phyloP scores from a whole-genome alignment of 1,140 invertebrate genomes.

The Lasioglossum albipes region DNA sequence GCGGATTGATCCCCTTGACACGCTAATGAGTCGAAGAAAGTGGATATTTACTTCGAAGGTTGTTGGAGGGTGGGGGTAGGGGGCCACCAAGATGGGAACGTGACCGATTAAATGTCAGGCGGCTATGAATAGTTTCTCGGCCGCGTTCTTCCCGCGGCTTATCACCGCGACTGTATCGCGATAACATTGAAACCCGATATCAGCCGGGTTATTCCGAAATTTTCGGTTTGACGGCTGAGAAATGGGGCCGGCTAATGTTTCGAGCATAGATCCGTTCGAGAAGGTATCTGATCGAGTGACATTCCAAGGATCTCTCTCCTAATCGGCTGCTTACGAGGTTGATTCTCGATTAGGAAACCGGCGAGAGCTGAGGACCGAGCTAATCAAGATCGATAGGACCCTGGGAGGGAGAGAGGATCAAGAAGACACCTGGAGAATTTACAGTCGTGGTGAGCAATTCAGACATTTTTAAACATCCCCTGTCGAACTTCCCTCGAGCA shows the following conservation, averaged over 20 bases:
- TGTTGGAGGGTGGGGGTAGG: neutral
- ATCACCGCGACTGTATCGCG: neutral
- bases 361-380: too few relatives aligned
- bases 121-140: neutral
- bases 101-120: constrained; percentile 34
- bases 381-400: too few relatives aligned
- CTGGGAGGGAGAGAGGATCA: too few relatives aligned
- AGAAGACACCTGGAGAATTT: too few relatives aligned
- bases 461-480: too few relatives aligned
- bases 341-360: too few relatives aligned
- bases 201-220: neutral
- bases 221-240: neutral
- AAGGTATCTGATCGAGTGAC: too few relatives aligned
- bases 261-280: neutral
- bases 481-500: too few relatives aligned
- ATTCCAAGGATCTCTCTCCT: too few relatives aligned
- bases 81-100: neutral
- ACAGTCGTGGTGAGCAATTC: too few relatives aligned
- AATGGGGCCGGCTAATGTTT: neutral
- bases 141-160: neutral
- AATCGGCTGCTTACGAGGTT: too few relatives aligned
- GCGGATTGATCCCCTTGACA: constrained; percentile 43
- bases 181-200: constrained; percentile 4
- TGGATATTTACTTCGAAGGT: constrained; percentile 46
- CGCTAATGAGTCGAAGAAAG: constrained; percentile 40